Percentiles rank a stretch among this genome's conserved stretches.
Conservation (phyloP, 2,113 vertebrate genomes). For the Mohoua ochrocephala region DNA sequence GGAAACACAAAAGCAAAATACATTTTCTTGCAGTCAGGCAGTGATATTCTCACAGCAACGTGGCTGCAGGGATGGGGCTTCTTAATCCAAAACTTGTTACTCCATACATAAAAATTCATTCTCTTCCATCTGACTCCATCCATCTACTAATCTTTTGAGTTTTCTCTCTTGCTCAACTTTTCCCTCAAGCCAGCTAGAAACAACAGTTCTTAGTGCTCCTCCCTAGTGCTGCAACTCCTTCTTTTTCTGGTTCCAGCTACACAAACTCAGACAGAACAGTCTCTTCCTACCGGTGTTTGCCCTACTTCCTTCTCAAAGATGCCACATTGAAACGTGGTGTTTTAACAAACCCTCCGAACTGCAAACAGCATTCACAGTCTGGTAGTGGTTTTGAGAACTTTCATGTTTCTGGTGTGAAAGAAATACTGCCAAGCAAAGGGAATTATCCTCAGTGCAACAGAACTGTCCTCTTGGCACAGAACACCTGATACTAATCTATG, state of each 20-base stretch:
- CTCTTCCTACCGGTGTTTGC: not conserved
- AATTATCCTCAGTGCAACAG: not conserved
- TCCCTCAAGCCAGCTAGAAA: not conserved
- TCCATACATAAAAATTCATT: not conserved
- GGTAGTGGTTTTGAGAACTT: not conserved
- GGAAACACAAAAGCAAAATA: not conserved
- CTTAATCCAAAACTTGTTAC: not conserved
- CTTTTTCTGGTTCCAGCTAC: not conserved
- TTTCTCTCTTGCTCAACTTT: not conserved
- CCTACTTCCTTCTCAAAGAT: not conserved
- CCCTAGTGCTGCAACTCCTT: not conserved
- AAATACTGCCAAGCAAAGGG: not conserved
- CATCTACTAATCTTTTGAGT: not conserved
- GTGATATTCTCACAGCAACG: not conserved
- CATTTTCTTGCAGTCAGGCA: not conserved
- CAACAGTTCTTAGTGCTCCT: not conserved
- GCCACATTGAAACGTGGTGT: not conserved
- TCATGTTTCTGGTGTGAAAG: not conserved
- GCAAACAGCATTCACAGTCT: not conserved
- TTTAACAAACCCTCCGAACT: not conserved
- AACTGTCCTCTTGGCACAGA: not conserved
- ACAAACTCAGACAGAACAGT: not conserved
- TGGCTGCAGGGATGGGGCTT: not conserved
- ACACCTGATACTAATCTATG: not conserved
- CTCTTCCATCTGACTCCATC: not conserved